Base-by-base conservation (phyloP, 1,140 invertebrate species). In the Brachionus plicatilis region DNA sequence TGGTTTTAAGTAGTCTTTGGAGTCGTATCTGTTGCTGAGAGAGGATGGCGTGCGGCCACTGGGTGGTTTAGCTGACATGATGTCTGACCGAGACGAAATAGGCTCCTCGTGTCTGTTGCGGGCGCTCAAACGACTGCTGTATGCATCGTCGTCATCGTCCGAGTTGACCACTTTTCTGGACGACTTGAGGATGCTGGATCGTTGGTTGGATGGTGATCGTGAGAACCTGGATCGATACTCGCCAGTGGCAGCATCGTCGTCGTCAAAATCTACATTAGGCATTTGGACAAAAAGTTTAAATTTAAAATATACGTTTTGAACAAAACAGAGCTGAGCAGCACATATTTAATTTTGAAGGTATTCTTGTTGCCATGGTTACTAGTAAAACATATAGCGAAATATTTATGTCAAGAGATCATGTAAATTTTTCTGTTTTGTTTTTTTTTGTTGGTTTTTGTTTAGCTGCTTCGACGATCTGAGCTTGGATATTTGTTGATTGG, bases 381-480 rank as follows among this genome's bases (percentile, higher is more conserved):
- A 43, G 6, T 43, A 72, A 72, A 72, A 20, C 9, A 65, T 24
- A 65, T 24, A 27, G 27, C 3, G 7, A 65, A 65, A 68, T 68
- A 72, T 72, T 72, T 72, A 24, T 72, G 68, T 72, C 68, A 72
- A 72, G 68, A 72, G 29, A 72, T 72, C 68, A 72, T 72, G 68
- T 24, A 72, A 20, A 43, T 45, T 68, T 33, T 68, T 68, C 14
- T 68, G 29, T 68, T 68, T 68, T 33, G 7, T 41, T 68, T 68
- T 68, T 68, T 68, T 68, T 68, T 33, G 12, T 33, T 68, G 8
- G 66, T 68, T n/a, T 68, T 68, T 41, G 53, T 60, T 60, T 56
- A 56, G 53, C 53, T 37, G 33, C 33, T 56, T 60, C 53, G 17
- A 60, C 20, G 53, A 9, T 53, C 14, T 53, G 12, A 53, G 47